Percentiles rank a stretch among this genome's conserved stretches.
Evolutionary conservation across 2,888 invertebrate genomes (phyloP).

Genomic region (Xylota segnis): DNA sequence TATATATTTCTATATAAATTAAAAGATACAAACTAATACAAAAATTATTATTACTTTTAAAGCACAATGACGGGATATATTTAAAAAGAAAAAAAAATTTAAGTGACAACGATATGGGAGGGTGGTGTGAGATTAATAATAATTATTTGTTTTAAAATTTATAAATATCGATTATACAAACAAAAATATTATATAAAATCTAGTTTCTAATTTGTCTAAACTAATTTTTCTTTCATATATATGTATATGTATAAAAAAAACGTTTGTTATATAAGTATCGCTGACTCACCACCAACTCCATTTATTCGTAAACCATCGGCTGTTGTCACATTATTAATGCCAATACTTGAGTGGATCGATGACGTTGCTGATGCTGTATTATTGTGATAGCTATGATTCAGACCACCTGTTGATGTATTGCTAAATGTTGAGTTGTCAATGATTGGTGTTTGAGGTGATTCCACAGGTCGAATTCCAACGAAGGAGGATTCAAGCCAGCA

Average conservation of each 20-base stretch:
- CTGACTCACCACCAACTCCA: constrained; percentile 85
- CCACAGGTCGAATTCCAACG: constrained; percentile 93
- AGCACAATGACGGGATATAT: constrained; percentile 75
- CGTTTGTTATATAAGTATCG: constrained; percentile 80
- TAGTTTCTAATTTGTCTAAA: constrained; percentile 47
- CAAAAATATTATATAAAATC: constrained; percentile 58
- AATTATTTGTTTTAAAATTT: constrained; percentile 51
- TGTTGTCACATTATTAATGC: constrained; percentile 73
- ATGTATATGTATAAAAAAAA: constrained; percentile 41
- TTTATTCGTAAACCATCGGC: constrained; percentile 83
- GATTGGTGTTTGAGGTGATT: constrained; percentile 93
- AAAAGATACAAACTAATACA: constrained; percentile 47
- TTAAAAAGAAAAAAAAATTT: constrained; percentile 76
- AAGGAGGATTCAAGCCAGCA: constrained; percentile 98
- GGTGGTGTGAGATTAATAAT: constrained; percentile 46
- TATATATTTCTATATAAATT: constrained; percentile 56
- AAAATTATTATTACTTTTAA: constrained; percentile 77
- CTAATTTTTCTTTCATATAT: constrained; percentile 19
- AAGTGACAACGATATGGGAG: constrained; percentile 62
- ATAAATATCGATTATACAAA: constrained; percentile 68
- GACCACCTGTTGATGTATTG: constrained; percentile 66
- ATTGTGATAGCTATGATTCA: constrained; percentile 73
- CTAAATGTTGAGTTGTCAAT: constrained; percentile 86
- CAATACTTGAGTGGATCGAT: constrained; percentile 80
- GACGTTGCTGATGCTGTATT: constrained; percentile 79